Evolutionary conservation across 2,888 invertebrate genomes (phyloP).

Genomic region (Diploptera punctata): DNA sequence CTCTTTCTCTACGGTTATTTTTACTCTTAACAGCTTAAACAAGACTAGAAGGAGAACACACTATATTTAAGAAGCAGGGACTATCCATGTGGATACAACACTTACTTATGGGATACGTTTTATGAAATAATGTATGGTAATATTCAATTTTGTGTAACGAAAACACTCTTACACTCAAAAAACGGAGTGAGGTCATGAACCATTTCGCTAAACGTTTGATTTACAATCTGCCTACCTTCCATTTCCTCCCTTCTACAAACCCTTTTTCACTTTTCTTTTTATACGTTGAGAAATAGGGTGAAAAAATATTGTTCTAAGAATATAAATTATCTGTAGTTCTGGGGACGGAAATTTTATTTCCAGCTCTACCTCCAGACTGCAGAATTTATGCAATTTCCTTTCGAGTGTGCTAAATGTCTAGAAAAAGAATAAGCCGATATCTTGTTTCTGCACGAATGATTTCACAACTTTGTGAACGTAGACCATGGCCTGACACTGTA

Average conservation of each 20-base stretch:
- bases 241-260: not conserved
- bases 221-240: not conserved
- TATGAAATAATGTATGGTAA: no score
- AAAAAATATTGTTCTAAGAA: constrained; percentile 17
- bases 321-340: constrained; percentile 13
- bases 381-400: constrained; percentile 13
- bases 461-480: no score
- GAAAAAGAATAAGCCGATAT: constrained; percentile 11
- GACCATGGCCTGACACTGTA: no score
- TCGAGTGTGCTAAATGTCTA: not conserved
- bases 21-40: no score
- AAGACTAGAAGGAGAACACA: no score
- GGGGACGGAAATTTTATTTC: constrained; percentile 14
- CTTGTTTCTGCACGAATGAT: constrained; percentile 17
- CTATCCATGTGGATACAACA: no score
- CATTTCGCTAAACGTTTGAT: constrained; percentile 21
- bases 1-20: no score
- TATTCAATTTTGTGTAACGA: no score
- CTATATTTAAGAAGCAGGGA: no score
- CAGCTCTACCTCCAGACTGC: not conserved
- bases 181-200: not conserved
- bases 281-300: constrained; percentile 17
- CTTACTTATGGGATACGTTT: no score
- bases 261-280: constrained; percentile 16
- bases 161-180: not conserved